Conservation (phyloP, 2,888 invertebrate species). For the Acanthosoma haemorrhoidale region DNA sequence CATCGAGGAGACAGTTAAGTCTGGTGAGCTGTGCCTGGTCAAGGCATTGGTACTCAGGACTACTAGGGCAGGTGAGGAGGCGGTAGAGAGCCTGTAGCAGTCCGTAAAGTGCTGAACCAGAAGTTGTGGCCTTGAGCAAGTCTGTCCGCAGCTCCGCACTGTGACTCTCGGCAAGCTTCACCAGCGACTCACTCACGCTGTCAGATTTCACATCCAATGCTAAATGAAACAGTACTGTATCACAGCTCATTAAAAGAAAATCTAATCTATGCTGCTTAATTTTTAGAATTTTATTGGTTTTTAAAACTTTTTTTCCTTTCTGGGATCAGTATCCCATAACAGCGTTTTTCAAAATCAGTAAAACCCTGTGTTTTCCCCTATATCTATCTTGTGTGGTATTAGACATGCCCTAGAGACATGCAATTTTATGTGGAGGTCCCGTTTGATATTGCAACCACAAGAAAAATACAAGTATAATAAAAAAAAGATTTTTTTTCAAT, state of each 20-base stretch:
- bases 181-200: constrained; percentile 6
- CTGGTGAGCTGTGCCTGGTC: constrained; percentile 27
- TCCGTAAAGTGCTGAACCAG: constrained; percentile 49
- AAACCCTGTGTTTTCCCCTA: too few relatives aligned
- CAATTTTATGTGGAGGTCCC: too few relatives aligned
- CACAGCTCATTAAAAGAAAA: background rate
- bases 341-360: too few relatives aligned
- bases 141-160: constrained; percentile 45
- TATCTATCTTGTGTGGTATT: too few relatives aligned
- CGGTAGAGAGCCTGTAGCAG: constrained; percentile 43
- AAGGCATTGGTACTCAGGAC: constrained; percentile 35
- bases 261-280: background rate
- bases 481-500: too few relatives aligned
- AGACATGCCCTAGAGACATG: too few relatives aligned
- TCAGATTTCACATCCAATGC: constrained; percentile 17
- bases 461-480: too few relatives aligned
- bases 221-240: background rate
- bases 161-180: constrained; percentile 44
- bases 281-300: background rate
- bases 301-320: too few relatives aligned
- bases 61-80: constrained; percentile 40
- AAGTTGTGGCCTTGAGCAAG: constrained; percentile 46
- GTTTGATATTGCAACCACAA: too few relatives aligned
- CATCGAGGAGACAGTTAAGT: constrained; percentile 38
- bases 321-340: too few relatives aligned